Evolutionary conservation across 2,113 vertebrate genomes (phyloP), one percentile per base, ranked within the genome.

Genomic region (Chinchilla lanigera): DNA sequence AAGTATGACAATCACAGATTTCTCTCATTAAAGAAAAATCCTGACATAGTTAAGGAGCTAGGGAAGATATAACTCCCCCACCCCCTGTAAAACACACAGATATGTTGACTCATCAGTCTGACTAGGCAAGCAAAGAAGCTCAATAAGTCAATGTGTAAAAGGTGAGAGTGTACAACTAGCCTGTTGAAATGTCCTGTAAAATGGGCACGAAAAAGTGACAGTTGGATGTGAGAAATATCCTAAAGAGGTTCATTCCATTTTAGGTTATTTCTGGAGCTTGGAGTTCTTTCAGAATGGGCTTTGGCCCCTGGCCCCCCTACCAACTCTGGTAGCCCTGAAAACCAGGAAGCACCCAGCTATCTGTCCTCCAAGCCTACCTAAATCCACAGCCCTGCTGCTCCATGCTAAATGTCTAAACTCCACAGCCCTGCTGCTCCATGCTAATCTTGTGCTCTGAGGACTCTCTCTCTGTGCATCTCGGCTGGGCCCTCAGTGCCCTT

Each of bases 341-440:
- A 26, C 28, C 26, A 69, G 30, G 17, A 50, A 89, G 52, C 5
- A 73, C 9, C 3, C 13, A 71, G 56, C 47, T 22, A 14, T 41
- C 9, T 82, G 22, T 50, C 33, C 13, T 1, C 4, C 6, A 30
- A 69, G 26, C 11, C 9, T 30, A 3, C 0, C 0, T n/a, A n/a
- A n/a, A n/a, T 7, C 6, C 24, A 41, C 0, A 1, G 24, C 8
- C 6, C 52, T 7, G 0, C 7, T 17, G 10, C 44, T 80, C 35
- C 24, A 5, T 2, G 14, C 2, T 38, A 58, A 26, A n/a, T 41
- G 33, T 41, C 10, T 67, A 12, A 22, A 2, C 41, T 7, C 6
- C 24, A 41, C 0, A 1, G 24, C 8, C 6, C 52, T 7, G 0
- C 7, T 17, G 10, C 44, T 80, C 35, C 24, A 5, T 2, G 14